Conservation (phyloP, 2,113 vertebrate species). For the Phaethon lepturus region DNA sequence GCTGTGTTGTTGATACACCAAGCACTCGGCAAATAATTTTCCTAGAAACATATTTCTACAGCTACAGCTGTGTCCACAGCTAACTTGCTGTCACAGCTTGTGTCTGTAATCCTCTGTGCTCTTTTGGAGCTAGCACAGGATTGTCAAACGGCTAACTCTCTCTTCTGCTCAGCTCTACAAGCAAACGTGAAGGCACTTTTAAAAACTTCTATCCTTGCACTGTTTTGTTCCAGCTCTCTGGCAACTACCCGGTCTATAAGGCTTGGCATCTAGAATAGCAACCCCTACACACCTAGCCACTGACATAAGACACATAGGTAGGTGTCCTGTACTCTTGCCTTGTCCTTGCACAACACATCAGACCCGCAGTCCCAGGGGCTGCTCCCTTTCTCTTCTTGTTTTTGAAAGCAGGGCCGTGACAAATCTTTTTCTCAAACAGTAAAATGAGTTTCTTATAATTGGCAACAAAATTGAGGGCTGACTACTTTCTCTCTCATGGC, state of each 20-base stretch:
- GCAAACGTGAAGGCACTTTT: not conserved
- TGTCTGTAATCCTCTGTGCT: not conserved
- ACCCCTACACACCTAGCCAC: not conserved
- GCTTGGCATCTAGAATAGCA: not conserved
- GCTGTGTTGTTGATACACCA: conserved; percentile 8
- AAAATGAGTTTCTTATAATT: not conserved
- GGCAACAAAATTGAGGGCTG: not conserved
- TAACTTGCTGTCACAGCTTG: conserved; percentile 12
- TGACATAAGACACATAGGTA: not conserved
- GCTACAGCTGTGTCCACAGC: not conserved
- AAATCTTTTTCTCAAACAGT: not conserved
- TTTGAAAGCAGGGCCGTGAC: not conserved
- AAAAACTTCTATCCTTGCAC: not conserved
- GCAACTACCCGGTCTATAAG: not conserved
- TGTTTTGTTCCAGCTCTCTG: not conserved
- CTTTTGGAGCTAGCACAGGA: not conserved
- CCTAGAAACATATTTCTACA: conserved; percentile 3
- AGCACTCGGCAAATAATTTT: conserved; percentile 19
- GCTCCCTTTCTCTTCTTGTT: not conserved
- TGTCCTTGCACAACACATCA: not conserved
- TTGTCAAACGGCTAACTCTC: not conserved
- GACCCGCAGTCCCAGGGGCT: not conserved
- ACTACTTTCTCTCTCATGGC: not conserved
- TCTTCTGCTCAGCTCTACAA: not conserved
- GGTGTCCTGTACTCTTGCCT: not conserved